Conservation (phyloP, 2,888 invertebrate genomes). For the Cephus pulcher region DNA sequence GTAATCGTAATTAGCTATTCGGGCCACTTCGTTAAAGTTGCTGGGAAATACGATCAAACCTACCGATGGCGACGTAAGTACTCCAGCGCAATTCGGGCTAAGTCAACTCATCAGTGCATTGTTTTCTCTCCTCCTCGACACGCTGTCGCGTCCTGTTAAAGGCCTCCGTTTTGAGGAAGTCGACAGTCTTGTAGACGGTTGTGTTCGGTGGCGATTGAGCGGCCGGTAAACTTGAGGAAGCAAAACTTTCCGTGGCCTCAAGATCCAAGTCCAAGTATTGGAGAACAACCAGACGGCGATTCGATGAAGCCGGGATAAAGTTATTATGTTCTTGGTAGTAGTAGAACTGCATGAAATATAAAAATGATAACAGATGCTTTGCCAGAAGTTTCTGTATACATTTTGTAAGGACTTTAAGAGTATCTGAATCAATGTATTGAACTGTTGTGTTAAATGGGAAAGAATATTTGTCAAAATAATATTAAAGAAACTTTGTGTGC, state of each 20-base stretch:
- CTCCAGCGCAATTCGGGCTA: conserved; percentile 26
- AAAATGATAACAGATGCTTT: conserved; percentile 24
- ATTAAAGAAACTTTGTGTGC: background rate
- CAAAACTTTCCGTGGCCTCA: conserved; percentile 69
- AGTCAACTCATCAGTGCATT: conserved; percentile 61
- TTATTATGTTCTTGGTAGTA: conserved; percentile 61
- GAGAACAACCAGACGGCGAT: conserved; percentile 65
- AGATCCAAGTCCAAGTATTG: conserved; percentile 92
- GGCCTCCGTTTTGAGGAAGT: conserved; percentile 93
- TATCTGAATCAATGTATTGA: background rate
- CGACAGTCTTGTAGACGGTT: conserved; percentile 90
- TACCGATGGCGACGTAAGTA: background rate
- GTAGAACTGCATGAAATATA: conserved; percentile 56
- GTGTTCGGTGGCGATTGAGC: conserved; percentile 66
- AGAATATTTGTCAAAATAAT: background rate
- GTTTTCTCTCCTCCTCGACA: conserved; percentile 76
- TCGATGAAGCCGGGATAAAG: conserved; percentile 56
- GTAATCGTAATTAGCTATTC: background rate
- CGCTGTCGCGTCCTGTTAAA: conserved; percentile 88
- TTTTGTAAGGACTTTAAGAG: background rate
- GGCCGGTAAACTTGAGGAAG: conserved; percentile 59
- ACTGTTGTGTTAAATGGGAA: background rate
- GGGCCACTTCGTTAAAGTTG: background rate
- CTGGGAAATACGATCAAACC: background rate
- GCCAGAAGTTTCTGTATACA: background rate